Percentiles rank a stretch among this genome's conserved stretches.
These are phyloP conservation scores for Speoplatyrhinus poulsoni DNA, from an alignment of 2,113 vertebrate genomes.

Conservation along the genomic window DNA sequence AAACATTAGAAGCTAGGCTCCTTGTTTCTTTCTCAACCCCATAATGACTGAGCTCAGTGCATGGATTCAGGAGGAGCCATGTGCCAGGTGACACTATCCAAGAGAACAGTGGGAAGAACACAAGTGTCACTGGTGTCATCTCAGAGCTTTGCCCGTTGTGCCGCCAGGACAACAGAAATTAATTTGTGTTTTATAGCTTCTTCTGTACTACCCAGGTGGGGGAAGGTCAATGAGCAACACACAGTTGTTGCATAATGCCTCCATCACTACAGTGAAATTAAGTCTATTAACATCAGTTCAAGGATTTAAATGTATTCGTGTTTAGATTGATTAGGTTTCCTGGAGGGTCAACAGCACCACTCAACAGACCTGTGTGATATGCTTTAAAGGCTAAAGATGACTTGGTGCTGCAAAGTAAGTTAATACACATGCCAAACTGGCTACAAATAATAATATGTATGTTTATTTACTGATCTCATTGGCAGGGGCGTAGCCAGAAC, in stretches of 20 bases:
- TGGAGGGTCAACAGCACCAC: no score
- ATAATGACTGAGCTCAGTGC: conserved; percentile 12
- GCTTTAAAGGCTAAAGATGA: no score
- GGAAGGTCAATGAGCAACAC: conserved; percentile 35
- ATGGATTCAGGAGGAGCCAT: conserved; percentile 30
- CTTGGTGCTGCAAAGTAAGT: no score
- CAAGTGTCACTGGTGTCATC: conserved; percentile 67
- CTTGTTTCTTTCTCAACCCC: conserved; percentile 19
- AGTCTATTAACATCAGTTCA: no score
- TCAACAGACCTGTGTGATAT: no score
- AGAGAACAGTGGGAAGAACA: conserved; percentile 63
- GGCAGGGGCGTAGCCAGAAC: no score
- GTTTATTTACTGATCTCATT: no score
- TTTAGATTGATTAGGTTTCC: no score
- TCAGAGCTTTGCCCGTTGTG: conserved; percentile 62
- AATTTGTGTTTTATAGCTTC: conserved; percentile 68
- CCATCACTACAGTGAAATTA: background rate
- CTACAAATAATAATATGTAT: no score
- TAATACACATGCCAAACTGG: no score
- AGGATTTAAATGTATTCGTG: no score
- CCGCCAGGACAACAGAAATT: conserved; percentile 18
- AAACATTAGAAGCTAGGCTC: conserved; percentile 9
- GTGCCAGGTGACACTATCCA: conserved; percentile 51
- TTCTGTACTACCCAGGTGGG: conserved; percentile 34
- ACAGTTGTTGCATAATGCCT: conserved; percentile 18